Conservation (phyloP, 2,888 invertebrate genomes). For the Oxycera nigricornis region DNA sequence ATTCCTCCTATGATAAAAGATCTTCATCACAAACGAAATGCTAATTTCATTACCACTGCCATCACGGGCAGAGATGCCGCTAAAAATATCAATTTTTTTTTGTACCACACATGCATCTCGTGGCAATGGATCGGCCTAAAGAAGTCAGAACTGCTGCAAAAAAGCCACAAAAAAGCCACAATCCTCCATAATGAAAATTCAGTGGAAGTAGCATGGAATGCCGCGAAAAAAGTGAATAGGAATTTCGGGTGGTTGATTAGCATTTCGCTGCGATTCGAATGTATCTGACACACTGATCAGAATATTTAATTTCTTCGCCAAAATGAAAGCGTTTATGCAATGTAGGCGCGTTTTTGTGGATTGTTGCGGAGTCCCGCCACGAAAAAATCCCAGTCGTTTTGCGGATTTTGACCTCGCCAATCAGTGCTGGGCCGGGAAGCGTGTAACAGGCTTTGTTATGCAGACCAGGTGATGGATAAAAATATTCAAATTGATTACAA, state of each 20-base stretch:
- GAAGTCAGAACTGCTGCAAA: too few species aligned
- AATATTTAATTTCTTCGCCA: not conserved
- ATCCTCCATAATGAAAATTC: not conserved
- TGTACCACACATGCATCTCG: too few species aligned
- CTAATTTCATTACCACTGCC: too few species aligned
- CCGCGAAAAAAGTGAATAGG: not conserved
- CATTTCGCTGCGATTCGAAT: not conserved
- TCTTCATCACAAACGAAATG: too few species aligned
- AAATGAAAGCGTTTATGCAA: not conserved
- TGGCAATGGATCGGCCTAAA: too few species aligned
- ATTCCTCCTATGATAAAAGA: too few species aligned
- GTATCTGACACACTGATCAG: not conserved
- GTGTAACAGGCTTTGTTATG: not conserved
- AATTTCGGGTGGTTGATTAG: not conserved
- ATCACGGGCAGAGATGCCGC: too few species aligned
- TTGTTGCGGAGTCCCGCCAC: not conserved
- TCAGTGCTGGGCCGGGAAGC: not conserved
- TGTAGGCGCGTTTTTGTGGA: not conserved
- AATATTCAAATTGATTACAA: not conserved
- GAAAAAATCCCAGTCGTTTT: not conserved
- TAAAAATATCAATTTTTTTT: too few species aligned
- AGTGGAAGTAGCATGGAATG: not conserved
- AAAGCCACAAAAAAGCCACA: too few species aligned
- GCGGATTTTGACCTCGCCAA: slow-evolving; percentile 2
- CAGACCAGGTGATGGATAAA: not conserved